phyloP scores from a whole-genome alignment of 2,113 vertebrate genomes.

The Synodontis membranacea region DNA sequence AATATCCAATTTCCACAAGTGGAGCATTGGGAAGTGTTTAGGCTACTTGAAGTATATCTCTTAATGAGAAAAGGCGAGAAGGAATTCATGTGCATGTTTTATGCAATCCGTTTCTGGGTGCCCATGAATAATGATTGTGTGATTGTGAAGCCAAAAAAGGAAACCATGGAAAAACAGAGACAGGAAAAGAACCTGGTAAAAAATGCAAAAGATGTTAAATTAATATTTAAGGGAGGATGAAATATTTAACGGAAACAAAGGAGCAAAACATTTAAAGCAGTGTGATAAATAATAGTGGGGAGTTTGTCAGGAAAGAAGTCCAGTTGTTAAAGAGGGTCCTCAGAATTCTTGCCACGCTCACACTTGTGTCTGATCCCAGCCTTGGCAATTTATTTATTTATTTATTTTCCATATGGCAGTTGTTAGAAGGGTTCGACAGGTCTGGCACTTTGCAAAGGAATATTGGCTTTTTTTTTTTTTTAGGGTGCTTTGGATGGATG shows the following conservation, averaged over 20 bases:
- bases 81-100: conserved; percentile 76
- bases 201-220: conserved; percentile 78
- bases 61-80: conserved; percentile 81
- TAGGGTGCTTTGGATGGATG: conserved; percentile 59
- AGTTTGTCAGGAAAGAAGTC: conserved; percentile 57
- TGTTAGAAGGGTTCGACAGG: conserved; percentile 54
- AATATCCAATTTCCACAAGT: conserved; percentile 73
- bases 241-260: conserved; percentile 82
- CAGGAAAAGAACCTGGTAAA: conserved; percentile 71
- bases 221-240: conserved; percentile 79
- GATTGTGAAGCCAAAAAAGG: conserved; percentile 73
- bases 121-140: conserved; percentile 79
- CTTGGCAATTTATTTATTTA: conserved; percentile 37
- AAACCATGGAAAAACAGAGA: conserved; percentile 64
- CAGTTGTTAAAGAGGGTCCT: conserved; percentile 55
- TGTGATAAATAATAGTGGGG: conserved; percentile 71
- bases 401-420: conserved; percentile 64
- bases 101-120: conserved; percentile 76
- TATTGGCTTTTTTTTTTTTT: conserved; percentile 70
- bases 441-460: conserved; percentile 62
- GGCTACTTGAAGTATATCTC: conserved; percentile 73
- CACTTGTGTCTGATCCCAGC: conserved; percentile 47
- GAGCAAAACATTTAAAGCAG: conserved; percentile 78
- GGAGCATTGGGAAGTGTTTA: conserved; percentile 76
- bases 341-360: conserved; percentile 43